Base-by-base conservation (phyloP, 2,797 vertebrate genomes). In the Cichlasoma orientale region DNA sequence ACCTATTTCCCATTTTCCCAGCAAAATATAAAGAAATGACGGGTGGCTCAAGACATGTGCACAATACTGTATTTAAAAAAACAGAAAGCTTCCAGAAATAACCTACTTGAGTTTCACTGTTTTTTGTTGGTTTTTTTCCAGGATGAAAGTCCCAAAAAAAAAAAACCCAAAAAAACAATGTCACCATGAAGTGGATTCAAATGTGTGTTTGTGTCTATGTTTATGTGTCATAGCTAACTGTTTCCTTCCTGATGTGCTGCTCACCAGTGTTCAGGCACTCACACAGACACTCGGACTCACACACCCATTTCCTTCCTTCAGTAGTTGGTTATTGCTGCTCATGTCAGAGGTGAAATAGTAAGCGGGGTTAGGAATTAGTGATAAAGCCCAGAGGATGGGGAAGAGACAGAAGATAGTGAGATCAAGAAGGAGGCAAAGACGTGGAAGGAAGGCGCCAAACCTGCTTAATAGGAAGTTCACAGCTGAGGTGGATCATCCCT, bases 241-340 rank as follows among this genome's bases (percentile, higher is more conserved):
- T 74, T 94, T 92, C 89, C 90, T 91, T 92, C 87, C 90, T 86
- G 79, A 83, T 75, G 61, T 57, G 75, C 54, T 61, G 47, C 85
- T 78, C 72, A 74, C 83, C 72, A 84, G 77, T 80, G 82, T 69
- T 75, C 74, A 77, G 27, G 55, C 72, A n/a, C 75, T 52, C 78
- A 77, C 82, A 76, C 50, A 71, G 25, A 41, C 82, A 54, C 66
- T 54, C 18, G 3, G 52, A 72, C 80, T 21, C 66, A 76, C 82
- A 83, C 82, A 79, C 89, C 83, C 84, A 77, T 81, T 91, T 92
- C 92, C 92, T 93, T 90, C 91, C 92, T 86, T 83, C 68, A 57
- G 84, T 57, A 70, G 82, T 78, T 76, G 66, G 77, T 75, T 81
- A 72, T 59, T 75, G 77, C 68, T 50, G 74, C 57, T 78, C 21